Evolutionary conservation across 2,888 invertebrate species (phyloP).

Genomic region (Eumacrocentrus americanus): DNA sequence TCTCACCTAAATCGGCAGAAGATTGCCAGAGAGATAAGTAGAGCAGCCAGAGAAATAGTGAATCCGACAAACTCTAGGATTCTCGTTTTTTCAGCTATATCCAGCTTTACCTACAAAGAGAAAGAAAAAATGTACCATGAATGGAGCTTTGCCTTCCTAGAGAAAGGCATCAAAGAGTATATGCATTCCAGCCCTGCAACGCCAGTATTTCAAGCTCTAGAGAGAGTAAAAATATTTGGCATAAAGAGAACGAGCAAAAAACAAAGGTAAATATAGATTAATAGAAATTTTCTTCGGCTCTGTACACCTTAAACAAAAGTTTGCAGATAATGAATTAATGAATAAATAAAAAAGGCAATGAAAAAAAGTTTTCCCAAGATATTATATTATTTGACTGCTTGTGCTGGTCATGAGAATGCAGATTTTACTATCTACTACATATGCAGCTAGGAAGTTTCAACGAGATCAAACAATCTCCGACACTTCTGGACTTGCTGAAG

Average conservation of each 20-base stretch:
- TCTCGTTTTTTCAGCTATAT: constrained; percentile 74
- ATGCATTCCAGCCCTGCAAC: not conserved
- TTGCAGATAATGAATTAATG: not conserved
- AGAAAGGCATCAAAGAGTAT: constrained; percentile 3
- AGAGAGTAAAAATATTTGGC: too few species aligned
- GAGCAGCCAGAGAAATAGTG: constrained; percentile 76
- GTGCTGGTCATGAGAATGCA: too few species aligned
- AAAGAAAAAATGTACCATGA: constrained; percentile 13
- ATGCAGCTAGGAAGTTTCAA: not conserved
- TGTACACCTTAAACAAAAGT: not conserved
- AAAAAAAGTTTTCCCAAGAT: not conserved
- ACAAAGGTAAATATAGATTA: not conserved
- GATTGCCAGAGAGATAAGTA: constrained; percentile 78
- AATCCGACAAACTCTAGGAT: constrained; percentile 84
- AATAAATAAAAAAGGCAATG: not conserved
- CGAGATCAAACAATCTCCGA: not conserved
- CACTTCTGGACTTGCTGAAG: not conserved
- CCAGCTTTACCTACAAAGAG: constrained; percentile 67
- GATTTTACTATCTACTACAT: not conserved
- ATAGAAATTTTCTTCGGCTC: not conserved
- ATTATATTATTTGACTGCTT: too few species aligned
- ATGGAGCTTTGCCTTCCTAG: not conserved
- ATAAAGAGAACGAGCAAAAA: not conserved
- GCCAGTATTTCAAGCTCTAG: not conserved
- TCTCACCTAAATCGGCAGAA: constrained; percentile 82